A percentile compares a stretch with the other conserved stretches of the same genome.
phyloP scores from a whole-genome alignment of 2,888 invertebrate genomes.

The Agonum fuliginosum region DNA sequence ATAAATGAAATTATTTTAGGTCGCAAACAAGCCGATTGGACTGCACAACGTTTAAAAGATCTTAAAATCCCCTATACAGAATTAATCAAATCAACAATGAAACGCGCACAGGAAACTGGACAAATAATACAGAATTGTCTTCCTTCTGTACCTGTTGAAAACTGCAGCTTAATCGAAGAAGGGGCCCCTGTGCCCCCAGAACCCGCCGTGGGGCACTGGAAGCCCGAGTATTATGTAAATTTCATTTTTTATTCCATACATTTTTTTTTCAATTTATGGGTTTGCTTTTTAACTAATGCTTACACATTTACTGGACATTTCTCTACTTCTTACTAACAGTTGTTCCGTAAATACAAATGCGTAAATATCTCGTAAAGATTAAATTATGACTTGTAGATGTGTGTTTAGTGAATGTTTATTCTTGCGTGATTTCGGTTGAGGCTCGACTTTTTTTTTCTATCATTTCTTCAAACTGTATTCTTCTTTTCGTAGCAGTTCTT shows the following conservation, averaged over 20 bases:
- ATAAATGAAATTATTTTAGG: constrained; percentile 74
- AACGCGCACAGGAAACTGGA: constrained; percentile 93
- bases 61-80: constrained; percentile 86
- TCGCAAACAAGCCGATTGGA: constrained; percentile 87
- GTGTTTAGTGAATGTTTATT: too few relatives aligned
- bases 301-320: too few relatives aligned
- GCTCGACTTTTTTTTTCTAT: too few relatives aligned
- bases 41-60: constrained; percentile 87
- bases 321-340: too few relatives aligned
- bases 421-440: too few relatives aligned
- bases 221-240: constrained; percentile 84
- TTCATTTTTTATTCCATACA: not conserved
- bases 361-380: too few relatives aligned
- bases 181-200: constrained; percentile 97
- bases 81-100: constrained; percentile 93
- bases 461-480: constrained; percentile 63
- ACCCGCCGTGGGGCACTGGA: constrained; percentile 92
- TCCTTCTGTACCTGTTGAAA: constrained; percentile 75
- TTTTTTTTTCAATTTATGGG: constrained; percentile 31
- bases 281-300: constrained; percentile 60
- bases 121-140: constrained; percentile 85
- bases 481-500: constrained; percentile 86
- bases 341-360: too few relatives aligned
- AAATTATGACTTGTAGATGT: too few relatives aligned
- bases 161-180: constrained; percentile 88